Evolutionary conservation across 1,140 invertebrate species (phyloP), one percentile per base, ranked within the genome.

Genomic region (Tetramorium parvispinum): DNA sequence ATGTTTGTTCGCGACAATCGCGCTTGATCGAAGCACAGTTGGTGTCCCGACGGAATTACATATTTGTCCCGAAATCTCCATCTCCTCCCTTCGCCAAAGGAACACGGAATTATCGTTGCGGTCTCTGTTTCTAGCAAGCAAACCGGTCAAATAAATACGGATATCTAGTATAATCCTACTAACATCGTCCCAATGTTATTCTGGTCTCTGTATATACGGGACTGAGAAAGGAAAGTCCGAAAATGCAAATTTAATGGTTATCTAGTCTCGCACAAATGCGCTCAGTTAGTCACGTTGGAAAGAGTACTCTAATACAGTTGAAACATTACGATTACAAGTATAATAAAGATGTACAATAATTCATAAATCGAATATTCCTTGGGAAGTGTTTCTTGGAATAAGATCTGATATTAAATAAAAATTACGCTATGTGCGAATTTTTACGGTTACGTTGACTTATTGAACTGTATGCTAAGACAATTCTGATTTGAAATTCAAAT

Each of bases 31-130:
- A 68, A 79, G 65, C 79, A 59, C 27, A 66, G 18, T 27, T 27
- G 21, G 49, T 49, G 37, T 66, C 83, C 86, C 76, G 57, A 51
- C n/a, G 51, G 85, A 86, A 81, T 89, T 89, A 82, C 61, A 89
- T 46, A 73, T 82, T 81, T 82, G 70, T 57, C 32, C 43, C 32
- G n/a, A 43, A 18, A 55, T 85, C 46, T 55, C 2, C 1, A 2
- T 6, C 40, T 8, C 16, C 1, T 11, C 10, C 24, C 7, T 27
- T 18, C n/a, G 2, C 46, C 53, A 0, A 49, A 63, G 21, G 43
- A 5, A 27, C 32, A 37, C 43, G 32, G 21, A 68, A 57, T 57
- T 37, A 37, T 27, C 24, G 40, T 55, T 21, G 57, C 21, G 43
- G 8, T 68, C 53, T 71, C 71, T 71, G 40, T 40, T 51, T 63